These are phyloP conservation scores for Crioceris asparagi DNA, from an alignment of 2,888 invertebrate genomes.

Conservation along the genomic window DNA sequence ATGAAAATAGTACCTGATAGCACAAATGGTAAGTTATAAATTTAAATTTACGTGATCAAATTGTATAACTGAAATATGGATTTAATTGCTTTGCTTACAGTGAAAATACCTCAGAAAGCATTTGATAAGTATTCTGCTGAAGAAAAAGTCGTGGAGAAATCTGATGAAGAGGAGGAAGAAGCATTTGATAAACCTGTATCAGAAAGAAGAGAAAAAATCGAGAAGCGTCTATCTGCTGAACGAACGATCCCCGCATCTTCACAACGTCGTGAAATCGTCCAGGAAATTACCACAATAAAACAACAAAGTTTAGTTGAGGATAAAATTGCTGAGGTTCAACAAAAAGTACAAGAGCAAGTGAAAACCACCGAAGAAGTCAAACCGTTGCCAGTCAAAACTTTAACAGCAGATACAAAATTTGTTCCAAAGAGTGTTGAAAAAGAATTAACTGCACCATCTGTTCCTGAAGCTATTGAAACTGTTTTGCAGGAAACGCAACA, in stretches of 20 bases:
- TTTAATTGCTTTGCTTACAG: not conserved
- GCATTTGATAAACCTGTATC: constrained; percentile 58
- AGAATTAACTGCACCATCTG: not conserved
- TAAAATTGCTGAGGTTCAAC: constrained; percentile 45
- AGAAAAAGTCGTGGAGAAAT: constrained; percentile 54
- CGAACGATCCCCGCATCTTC: constrained; percentile 59
- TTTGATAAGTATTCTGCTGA: constrained; percentile 68
- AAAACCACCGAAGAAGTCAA: constrained; percentile 31
- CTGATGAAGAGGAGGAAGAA: constrained; percentile 54
- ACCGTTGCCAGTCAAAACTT: constrained; percentile 17
- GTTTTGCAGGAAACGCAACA: not conserved
- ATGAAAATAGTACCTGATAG: constrained; percentile 10
- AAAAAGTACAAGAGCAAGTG: constrained; percentile 36
- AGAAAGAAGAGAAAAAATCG: constrained; percentile 66
- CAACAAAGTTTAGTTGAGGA: constrained; percentile 50
- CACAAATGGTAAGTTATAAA: constrained; percentile 15
- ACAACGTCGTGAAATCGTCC: constrained; percentile 61
- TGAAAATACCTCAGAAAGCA: constrained; percentile 31
- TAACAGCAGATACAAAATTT: constrained; percentile 1
- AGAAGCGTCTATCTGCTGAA: constrained; percentile 59
- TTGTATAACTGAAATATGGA: too few species aligned
- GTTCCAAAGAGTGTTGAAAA: not conserved
- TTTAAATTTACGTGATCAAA: too few species aligned
- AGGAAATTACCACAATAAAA: constrained; percentile 47
- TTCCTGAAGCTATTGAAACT: not conserved